Base-by-base conservation (phyloP, 1,140 invertebrate species). In the Drosophila micromelanica region DNA sequence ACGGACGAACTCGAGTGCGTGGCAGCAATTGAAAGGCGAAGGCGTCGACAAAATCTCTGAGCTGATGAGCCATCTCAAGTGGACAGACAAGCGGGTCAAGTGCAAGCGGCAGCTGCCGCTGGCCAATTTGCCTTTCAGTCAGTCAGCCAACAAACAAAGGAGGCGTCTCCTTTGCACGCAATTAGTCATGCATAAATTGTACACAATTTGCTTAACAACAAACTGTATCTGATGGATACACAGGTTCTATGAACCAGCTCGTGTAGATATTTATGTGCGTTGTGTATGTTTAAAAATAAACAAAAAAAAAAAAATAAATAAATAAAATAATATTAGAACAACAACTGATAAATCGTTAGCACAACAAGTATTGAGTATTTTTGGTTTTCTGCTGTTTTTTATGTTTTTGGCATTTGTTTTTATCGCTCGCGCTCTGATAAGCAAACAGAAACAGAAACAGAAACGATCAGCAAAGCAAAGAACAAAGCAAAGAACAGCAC, bases 61-160 rank as follows among this genome's bases (percentile, higher is more conserved):
- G 17, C 80, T 81, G 82, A 89, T 89, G 84, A 89, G 82, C 61
- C 82, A 87, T 46, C 78, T 87, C 75, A 71, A 87, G 82, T 82
- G 78, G 59, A 54, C 9, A 20, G 27, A 37, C 48, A 62, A 49
- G 75, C 65, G 73, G 82, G 84, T 84, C 82, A 89, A 87, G 82
- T 89, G 79, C 84, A 89, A 46, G n/a, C 38, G 30, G 38, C 13
- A 52, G 27, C 40, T 37, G 62, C 78, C 78, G 69, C 63, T 78
- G 80, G 78, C 81, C 82, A 87, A 89, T 89, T 87, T 89, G 78
- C 70, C 51, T 80, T 55, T 56, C 51, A 71, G 61, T 55, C 63
- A 52, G 54, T 57, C n/a, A n/a, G n/a, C n/a, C n/a, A n/a, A 2
- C 20, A 2, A 57, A 73, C 67, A 81, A 81, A 81, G 68, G 38